Conservation (phyloP, 1,140 invertebrate species). For the Dryas iulia region DNA sequence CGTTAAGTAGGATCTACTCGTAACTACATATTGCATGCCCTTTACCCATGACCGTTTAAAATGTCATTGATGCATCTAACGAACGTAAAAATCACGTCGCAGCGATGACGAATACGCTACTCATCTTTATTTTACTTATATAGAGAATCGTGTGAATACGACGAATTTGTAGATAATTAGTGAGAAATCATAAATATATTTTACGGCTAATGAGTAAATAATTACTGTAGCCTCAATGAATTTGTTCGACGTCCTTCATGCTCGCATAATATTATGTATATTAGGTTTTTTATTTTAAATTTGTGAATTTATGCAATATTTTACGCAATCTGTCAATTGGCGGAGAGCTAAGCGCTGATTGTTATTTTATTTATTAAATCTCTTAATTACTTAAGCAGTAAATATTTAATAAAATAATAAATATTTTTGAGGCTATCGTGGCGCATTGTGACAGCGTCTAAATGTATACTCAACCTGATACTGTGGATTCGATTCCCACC, state of each 20-base stretch:
- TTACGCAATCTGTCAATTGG: background rate
- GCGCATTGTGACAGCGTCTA: no score
- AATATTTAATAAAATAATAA: no score
- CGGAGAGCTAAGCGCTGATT: background rate
- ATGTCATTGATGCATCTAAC: slow-evolving; percentile 52
- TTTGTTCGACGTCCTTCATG: slow-evolving; percentile 2
- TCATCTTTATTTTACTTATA: slow-evolving; percentile 13
- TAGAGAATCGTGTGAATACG: background rate
- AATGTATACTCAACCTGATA: no score
- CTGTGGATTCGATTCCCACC: no score
- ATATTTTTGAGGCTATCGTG: no score
- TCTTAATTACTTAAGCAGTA: no score
- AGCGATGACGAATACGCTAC: slow-evolving; percentile 1
- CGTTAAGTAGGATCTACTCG: background rate
- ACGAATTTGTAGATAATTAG: slow-evolving; percentile 17
- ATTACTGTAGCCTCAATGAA: slow-evolving; percentile 11
- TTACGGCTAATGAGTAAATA: slow-evolving; percentile 9
- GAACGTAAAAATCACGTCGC: slow-evolving; percentile 31
- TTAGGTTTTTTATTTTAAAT: background rate
- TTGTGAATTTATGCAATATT: background rate
- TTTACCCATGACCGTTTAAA: slow-evolving; percentile 55
- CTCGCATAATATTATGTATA: background rate
- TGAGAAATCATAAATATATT: slow-evolving; percentile 1
- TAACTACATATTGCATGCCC: slow-evolving; percentile 46
- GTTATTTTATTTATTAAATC: no score